Base-by-base conservation (phyloP, 2,888 invertebrate genomes). In the Torymus aiolomorphi region DNA sequence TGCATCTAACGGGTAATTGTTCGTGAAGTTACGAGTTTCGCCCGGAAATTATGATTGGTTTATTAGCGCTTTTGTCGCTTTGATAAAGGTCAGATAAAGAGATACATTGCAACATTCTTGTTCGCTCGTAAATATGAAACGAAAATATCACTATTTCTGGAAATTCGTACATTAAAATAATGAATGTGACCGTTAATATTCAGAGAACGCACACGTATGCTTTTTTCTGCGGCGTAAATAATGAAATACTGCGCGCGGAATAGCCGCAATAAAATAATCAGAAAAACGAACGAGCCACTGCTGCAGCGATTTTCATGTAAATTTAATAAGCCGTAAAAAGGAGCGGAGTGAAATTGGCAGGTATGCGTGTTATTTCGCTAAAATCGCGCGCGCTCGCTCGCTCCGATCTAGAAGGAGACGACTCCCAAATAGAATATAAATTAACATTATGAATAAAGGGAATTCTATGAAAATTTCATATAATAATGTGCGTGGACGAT, bases 371-470 rank as follows among this genome's bases (percentile, higher is more conserved):
- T 63, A 63, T 63, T 52, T 63, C 18, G 8, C 52, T 54, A 62
- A 72, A 63, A n/a, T n/a, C n/a, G n/a, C n/a, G n/a, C 2, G 31
- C 52, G 61, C 8, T 12, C 11, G 70, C 65, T 31, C 20, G 49
- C 16, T 31, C 12, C 8, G 10, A 0, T 11, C 20, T 24, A 67
- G 11, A 31, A 51, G 3, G 51, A 49, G 12, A 18, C 61, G 62
- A 3, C 16, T 42, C 42, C 8, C 63, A 57, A 54, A 69, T 62
- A 76, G 69, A 76, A 76, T 69, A 70, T n/a, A 54, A 56, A 69
- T 52, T 62, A 76, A 49, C 76, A 59, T 61, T 16, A 62, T 61
- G 69, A 69, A 76, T 54, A 61, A 69, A 57, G 76, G 2, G n/a
- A 56, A 71, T 71, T 51, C 24, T n/a, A 52, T 18, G 31, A 51